Percentiles rank a stretch among this genome's conserved stretches.
Conservation (phyloP, 2,113 vertebrate genomes). For the Salvelinus namaycush region DNA sequence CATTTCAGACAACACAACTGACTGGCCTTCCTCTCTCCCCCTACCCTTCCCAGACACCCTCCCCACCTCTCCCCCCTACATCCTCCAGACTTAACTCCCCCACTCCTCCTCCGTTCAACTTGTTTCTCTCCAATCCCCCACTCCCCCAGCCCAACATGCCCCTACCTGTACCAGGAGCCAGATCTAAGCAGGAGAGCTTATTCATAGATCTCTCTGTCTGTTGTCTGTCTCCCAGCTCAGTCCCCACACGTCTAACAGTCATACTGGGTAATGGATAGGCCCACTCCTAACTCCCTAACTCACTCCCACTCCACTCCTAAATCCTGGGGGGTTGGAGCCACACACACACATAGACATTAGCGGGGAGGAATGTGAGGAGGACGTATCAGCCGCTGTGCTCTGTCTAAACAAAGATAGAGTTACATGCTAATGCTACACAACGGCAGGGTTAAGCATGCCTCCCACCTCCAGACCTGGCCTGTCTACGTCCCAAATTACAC, state of each 20-base stretch:
- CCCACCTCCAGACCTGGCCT: conserved; percentile 1
- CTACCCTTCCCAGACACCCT: background rate
- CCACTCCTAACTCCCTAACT: background rate
- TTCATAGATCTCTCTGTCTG: conserved; percentile 52
- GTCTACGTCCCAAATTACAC: no score
- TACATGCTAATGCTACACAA: conserved; percentile 22
- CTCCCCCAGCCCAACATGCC: conserved; percentile 41
- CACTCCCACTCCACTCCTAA: background rate
- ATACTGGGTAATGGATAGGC: background rate
- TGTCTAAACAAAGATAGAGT: conserved; percentile 19
- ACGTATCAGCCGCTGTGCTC: conserved; percentile 13
- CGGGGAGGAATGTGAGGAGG: conserved; percentile 49
- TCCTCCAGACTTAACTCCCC: background rate
- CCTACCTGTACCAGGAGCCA: conserved; percentile 54
- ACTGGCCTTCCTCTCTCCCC: background rate
- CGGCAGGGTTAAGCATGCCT: conserved; percentile 25
- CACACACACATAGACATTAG: conserved; percentile 32
- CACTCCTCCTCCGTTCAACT: background rate
- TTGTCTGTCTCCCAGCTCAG: conserved; percentile 3
- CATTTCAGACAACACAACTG: conserved; percentile 20
- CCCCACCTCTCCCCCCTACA: conserved; percentile 8
- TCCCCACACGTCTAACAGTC: background rate
- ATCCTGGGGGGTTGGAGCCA: background rate
- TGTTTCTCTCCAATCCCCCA: conserved; percentile 13
- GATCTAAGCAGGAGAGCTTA: conserved; percentile 32